Evolutionary conservation across 2,888 invertebrate species (phyloP).

Genomic region (Camponotus fellah): DNA sequence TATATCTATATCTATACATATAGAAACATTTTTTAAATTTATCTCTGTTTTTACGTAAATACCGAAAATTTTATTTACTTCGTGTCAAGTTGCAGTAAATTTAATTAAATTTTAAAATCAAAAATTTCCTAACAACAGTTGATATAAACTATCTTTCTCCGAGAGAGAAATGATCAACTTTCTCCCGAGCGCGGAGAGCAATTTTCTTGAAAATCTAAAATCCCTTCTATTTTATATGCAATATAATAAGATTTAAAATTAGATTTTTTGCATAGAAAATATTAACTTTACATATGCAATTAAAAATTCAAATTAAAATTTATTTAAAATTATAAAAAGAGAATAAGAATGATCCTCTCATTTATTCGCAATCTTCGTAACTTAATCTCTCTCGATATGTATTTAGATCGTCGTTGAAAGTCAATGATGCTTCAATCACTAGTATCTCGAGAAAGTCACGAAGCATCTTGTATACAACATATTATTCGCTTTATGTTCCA

Average conservation of each 20-base stretch:
- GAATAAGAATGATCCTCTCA: neutral
- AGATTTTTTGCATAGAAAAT: neutral
- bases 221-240: neutral
- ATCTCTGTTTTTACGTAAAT: neutral
- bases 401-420: neutral
- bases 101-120: neutral
- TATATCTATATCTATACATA: neutral
- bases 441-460: neutral
- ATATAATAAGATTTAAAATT: neutral
- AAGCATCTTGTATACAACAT: neutral
- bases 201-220: conserved; percentile 20
- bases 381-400: neutral
- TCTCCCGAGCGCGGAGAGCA: neutral
- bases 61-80: neutral
- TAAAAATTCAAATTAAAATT: neutral
- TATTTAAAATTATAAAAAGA: neutral
- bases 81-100: neutral
- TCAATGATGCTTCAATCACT: neutral
- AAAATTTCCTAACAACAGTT: neutral
- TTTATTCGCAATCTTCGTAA: neutral
- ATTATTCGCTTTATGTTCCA: conserved; percentile 5
- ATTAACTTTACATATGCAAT: neutral
- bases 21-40: neutral
- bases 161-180: neutral
- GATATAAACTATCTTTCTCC: neutral